These are phyloP conservation scores for Carapus acus DNA, from an alignment of 2,797 vertebrate genomes.

Conservation along the genomic window DNA sequence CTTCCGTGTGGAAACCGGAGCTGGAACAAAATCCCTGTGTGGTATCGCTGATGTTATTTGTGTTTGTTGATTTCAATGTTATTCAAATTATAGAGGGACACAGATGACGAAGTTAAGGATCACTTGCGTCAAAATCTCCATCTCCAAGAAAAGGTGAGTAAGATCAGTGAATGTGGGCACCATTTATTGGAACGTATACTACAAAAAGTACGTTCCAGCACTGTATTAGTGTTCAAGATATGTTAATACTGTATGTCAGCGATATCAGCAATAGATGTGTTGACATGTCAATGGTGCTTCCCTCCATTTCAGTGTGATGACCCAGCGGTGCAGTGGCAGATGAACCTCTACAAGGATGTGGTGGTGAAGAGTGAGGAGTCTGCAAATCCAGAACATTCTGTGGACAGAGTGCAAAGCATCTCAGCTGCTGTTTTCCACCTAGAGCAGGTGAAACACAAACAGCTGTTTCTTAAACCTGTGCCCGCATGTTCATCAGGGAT, in stretches of 20 bases:
- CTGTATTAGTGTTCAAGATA: no score
- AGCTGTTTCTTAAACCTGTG: not conserved
- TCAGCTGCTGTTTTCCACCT: conserved; percentile 92
- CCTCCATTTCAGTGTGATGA: conserved; percentile 80
- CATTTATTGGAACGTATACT: not conserved
- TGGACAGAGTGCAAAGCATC: conserved; percentile 91
- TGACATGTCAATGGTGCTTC: not conserved
- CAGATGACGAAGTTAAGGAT: conserved; percentile 95
- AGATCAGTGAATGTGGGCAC: not conserved
- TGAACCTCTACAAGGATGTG: conserved; percentile 94
- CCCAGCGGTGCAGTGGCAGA: conserved; percentile 94
- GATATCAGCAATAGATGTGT: not conserved
- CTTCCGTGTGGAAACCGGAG: no score
- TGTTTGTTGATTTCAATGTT: no score
- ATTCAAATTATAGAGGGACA: conserved; percentile 90
- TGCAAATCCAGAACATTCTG: conserved; percentile 77
- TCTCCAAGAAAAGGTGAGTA: conserved; percentile 89
- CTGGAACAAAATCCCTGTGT: no score
- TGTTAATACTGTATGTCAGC: no score
- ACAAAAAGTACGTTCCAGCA: not conserved
- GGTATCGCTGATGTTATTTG: no score
- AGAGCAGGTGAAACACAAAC: conserved; percentile 85
- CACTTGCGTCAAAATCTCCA: conserved; percentile 89
- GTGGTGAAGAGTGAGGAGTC: conserved; percentile 80
- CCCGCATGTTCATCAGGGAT: not conserved